Evolutionary conservation across 2,888 invertebrate species (phyloP).

Genomic region (Chesias legatella): DNA sequence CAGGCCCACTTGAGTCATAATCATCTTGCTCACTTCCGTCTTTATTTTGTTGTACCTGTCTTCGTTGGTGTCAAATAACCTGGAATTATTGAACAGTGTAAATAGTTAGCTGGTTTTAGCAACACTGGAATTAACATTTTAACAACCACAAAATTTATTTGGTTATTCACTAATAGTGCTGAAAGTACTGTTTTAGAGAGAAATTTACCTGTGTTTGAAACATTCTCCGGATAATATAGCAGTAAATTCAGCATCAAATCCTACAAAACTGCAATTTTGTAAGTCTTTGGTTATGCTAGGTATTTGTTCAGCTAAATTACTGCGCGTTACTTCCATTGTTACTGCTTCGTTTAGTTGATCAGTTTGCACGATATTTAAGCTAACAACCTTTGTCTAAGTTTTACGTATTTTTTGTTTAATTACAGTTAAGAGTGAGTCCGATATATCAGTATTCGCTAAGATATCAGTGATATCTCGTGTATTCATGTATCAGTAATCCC

Average conservation of each 20-base stretch:
- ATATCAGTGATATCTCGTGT: too few relatives aligned
- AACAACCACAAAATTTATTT: too few relatives aligned
- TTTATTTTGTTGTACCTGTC: conserved; percentile 62
- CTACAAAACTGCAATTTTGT: conserved; percentile 81
- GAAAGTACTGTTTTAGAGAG: conserved; percentile 13
- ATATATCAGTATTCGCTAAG: too few relatives aligned
- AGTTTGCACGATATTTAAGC: too few relatives aligned
- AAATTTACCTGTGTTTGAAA: conserved; percentile 74
- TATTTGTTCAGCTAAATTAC: conserved; percentile 81
- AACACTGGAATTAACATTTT: too few relatives aligned
- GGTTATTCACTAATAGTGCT: neutral
- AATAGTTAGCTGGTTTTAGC: too few relatives aligned
- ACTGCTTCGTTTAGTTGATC: too few relatives aligned
- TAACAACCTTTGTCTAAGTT: too few relatives aligned
- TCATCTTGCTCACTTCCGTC: conserved; percentile 65
- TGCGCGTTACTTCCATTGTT: conserved; percentile 82
- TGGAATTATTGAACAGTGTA: conserved; percentile 34
- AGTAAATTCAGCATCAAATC: conserved; percentile 88
- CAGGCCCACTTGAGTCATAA: conserved; percentile 85
- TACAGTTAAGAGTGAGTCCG: too few relatives aligned
- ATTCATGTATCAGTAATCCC: too few relatives aligned
- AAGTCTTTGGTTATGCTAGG: conserved; percentile 78
- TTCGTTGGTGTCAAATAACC: conserved; percentile 64
- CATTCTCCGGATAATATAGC: conserved; percentile 67
- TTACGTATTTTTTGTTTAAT: too few relatives aligned